A percentile compares a stretch with the other conserved stretches of the same genome.
These are phyloP conservation scores for Mionectes olivaceus DNA, from an alignment of 2,797 vertebrate genomes.

Conservation along the genomic window DNA sequence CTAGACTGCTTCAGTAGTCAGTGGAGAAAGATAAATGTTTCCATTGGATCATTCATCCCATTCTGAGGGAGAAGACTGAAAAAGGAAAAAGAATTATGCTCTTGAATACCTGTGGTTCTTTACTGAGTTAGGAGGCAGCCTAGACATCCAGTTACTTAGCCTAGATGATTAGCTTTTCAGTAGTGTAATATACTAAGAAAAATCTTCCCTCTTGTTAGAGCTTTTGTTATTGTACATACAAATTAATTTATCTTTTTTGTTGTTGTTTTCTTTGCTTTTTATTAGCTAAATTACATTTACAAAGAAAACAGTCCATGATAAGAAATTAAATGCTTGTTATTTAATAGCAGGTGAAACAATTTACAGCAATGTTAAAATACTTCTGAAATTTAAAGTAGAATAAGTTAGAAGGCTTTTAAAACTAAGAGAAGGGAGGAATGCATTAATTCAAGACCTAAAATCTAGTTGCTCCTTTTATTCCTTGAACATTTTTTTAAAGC, in stretches of 20 bases:
- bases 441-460: neutral
- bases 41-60: neutral
- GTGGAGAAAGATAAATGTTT: constrained; percentile 11
- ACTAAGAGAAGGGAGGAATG: neutral
- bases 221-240: neutral
- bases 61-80: neutral
- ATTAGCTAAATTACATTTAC: neutral
- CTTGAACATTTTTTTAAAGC: neutral
- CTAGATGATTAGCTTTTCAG: neutral
- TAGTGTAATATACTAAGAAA: neutral
- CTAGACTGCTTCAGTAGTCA: neutral
- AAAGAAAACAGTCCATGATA: neutral
- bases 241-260: neutral
- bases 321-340: neutral
- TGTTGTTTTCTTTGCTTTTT: neutral
- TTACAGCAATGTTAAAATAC: neutral
- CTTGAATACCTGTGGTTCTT: neutral
- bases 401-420: neutral
- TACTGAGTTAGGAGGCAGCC: neutral
- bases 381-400: neutral
- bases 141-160: neutral
- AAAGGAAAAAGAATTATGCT: neutral
- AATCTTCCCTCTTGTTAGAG: neutral
- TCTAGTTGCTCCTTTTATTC: neutral
- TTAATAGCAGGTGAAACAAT: neutral